Evolutionary conservation across 2,797 vertebrate genomes (phyloP).

Genomic region (Heliangelus exortis): DNA sequence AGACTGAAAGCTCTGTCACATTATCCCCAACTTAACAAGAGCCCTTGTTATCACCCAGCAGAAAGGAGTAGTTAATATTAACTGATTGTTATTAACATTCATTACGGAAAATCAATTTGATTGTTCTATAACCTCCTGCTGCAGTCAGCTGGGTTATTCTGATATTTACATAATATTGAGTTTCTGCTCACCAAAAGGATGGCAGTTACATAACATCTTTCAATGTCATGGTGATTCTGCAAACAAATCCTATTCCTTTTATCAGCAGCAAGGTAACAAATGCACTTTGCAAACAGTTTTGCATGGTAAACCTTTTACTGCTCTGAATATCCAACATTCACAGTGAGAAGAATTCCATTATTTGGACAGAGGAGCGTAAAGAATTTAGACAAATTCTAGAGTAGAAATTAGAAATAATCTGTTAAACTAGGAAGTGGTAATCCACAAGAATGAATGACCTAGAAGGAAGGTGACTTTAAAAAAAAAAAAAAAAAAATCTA

Average conservation of each 20-base stretch:
- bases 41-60: conserved; percentile 49
- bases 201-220: conserved; percentile 29
- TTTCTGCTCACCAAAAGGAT: conserved; percentile 10
- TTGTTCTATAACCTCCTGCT: conserved; percentile 2
- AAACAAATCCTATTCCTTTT: conserved; percentile 21
- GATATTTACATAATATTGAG: conserved; percentile 37
- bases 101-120: conserved; percentile 30
- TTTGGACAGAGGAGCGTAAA: neutral
- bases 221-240: conserved; percentile 45
- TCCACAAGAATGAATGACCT: neutral
- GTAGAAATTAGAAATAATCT: neutral
- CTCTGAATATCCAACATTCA: neutral
- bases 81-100: conserved; percentile 50
- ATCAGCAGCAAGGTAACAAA: conserved; percentile 10
- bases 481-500: neutral
- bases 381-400: neutral
- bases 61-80: conserved; percentile 62
- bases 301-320: neutral
- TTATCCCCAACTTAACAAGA: conserved; percentile 18
- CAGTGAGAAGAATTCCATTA: neutral
- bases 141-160: conserved; percentile 13
- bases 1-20: neutral
- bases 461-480: neutral
- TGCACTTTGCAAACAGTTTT: neutral
- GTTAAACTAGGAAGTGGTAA: neutral